phyloP scores from a whole-genome alignment of 2,797 vertebrate genomes.

The Falco berigora region DNA sequence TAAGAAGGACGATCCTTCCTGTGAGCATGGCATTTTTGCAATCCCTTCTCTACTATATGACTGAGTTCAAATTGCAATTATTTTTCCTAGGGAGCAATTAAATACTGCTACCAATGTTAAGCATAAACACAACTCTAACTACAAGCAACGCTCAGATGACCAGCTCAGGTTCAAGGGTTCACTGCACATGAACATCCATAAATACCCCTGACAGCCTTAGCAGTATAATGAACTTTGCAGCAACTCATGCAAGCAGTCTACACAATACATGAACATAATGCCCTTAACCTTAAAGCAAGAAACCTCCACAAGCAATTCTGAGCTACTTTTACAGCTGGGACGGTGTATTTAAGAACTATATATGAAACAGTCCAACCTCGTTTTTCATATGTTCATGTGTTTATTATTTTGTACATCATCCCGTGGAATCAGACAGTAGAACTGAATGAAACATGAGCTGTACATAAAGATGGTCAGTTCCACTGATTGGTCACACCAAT shows the following conservation, averaged over 20 bases:
- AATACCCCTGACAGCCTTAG: slow-evolving; percentile 68
- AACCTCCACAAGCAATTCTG: slow-evolving; percentile 31
- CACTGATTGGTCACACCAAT: background rate
- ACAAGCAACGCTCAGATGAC: slow-evolving; percentile 66
- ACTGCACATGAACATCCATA: slow-evolving; percentile 73
- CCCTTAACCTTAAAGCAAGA: slow-evolving; percentile 38
- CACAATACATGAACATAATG: slow-evolving; percentile 62
- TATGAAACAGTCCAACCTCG: background rate
- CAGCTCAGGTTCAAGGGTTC: slow-evolving; percentile 77
- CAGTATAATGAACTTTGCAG: slow-evolving; percentile 71
- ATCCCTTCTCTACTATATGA: background rate
- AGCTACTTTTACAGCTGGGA: slow-evolving; percentile 11
- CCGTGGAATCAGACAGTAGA: background rate
- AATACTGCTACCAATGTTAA: slow-evolving; percentile 62
- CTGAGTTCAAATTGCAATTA: slow-evolving; percentile 40
- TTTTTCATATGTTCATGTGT: background rate
- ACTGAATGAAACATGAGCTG: background rate
- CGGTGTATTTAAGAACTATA: background rate
- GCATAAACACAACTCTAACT: slow-evolving; percentile 67
- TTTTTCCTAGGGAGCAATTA: slow-evolving; percentile 65
- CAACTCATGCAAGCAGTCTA: slow-evolving; percentile 67
- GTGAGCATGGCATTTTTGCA: background rate
- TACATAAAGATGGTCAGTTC: background rate
- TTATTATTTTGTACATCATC: background rate
- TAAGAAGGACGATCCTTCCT: background rate